Conservation (phyloP, 1,140 invertebrate species). For the Hydropsyche tenuis region DNA sequence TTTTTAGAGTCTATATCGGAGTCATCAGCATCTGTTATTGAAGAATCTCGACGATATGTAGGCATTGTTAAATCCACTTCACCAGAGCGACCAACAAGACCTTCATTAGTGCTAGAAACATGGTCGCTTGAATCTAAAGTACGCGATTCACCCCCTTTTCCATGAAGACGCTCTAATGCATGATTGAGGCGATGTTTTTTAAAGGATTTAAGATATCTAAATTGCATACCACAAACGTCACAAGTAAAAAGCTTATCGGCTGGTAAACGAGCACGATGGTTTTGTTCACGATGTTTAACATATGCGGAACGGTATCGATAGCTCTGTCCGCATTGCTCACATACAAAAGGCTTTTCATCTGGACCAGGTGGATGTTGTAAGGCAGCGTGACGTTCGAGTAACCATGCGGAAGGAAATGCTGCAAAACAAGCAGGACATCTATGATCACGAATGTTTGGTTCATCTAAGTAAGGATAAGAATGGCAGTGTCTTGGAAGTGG, state of each 20-base stretch:
- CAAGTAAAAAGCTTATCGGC: constrained; percentile 89
- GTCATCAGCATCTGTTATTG: constrained; percentile 53
- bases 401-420: constrained; percentile 81
- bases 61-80: constrained; percentile 62
- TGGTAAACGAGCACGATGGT: constrained; percentile 82
- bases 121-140: constrained; percentile 65
- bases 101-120: constrained; percentile 76
- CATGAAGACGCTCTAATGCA: constrained; percentile 79
- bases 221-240: constrained; percentile 89
- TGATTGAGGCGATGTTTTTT: constrained; percentile 89
- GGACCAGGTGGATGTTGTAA: constrained; percentile 72
- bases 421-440: constrained; percentile 81
- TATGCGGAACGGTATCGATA: constrained; percentile 88
- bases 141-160: constrained; percentile 59
- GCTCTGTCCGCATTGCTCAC: constrained; percentile 88
- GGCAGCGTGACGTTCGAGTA: constrained; percentile 79
- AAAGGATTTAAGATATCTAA: constrained; percentile 86
- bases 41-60: constrained; percentile 54
- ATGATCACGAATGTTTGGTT: constrained; percentile 59
- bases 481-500: constrained; percentile 54
- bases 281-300: constrained; percentile 87
- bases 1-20: constrained; percentile 52
- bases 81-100: constrained; percentile 62
- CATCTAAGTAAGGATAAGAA: constrained; percentile 49
- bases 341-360: constrained; percentile 89